Evolutionary conservation across 2,113 vertebrate genomes (phyloP).

Genomic region (Pseudolaguvia tuberculata): DNA sequence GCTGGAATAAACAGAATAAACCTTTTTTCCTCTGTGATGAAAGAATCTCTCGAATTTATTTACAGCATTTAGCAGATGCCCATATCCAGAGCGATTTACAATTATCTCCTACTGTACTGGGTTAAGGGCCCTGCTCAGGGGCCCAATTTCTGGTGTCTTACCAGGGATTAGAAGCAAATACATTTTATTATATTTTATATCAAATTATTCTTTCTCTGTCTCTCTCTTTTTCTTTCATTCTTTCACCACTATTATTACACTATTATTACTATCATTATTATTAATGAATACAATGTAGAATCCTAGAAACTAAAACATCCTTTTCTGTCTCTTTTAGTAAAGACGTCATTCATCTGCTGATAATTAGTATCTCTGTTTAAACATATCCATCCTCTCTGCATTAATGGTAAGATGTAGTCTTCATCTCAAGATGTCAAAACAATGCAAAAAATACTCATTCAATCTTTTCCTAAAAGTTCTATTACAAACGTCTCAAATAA

Average conservation of each 20-base stretch:
- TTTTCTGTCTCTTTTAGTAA: background rate
- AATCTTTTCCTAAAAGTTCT: background rate
- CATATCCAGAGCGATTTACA: too few species aligned
- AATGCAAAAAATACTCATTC: background rate
- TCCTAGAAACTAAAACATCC: background rate
- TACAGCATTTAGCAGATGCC: too few species aligned
- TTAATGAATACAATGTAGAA: background rate
- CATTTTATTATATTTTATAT: too few species aligned
- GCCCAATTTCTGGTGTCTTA: too few species aligned
- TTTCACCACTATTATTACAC: conserved; percentile 18
- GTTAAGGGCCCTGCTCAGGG: too few species aligned
- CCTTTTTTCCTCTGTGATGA: background rate
- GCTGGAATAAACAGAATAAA: too few species aligned
- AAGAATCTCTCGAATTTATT: too few species aligned
- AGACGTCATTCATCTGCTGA: background rate
- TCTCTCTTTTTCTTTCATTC: conserved; percentile 37
- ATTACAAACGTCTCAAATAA: too few species aligned
- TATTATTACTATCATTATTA: background rate
- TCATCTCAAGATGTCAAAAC: background rate
- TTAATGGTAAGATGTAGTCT: conserved; percentile 11
- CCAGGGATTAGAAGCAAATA: too few species aligned
- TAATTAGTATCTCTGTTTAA: background rate
- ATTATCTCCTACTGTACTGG: background rate
- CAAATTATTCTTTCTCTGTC: background rate
- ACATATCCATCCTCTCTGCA: conserved; percentile 14